These are phyloP conservation scores for Lycodopsis pacificus DNA, from an alignment of 2,797 vertebrate genomes.

Conservation along the genomic window DNA sequence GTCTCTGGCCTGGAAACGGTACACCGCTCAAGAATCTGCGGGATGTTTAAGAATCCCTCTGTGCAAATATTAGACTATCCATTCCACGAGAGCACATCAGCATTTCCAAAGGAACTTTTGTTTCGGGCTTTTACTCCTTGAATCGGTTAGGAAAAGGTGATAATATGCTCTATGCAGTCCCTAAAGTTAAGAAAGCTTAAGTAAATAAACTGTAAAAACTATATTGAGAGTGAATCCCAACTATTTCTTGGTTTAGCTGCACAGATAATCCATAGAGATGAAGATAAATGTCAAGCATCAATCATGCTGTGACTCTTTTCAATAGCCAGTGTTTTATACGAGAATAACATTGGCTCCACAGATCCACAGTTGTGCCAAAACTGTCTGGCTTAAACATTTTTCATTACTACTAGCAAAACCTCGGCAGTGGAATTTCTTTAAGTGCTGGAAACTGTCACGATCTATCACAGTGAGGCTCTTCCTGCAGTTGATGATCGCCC, in stretches of 20 bases:
- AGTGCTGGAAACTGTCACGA: slow-evolving; percentile 25
- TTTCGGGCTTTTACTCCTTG: slow-evolving; percentile 20
- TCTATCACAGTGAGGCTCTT: slow-evolving; percentile 25
- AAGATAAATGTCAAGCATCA: slow-evolving; percentile 67
- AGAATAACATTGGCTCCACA: slow-evolving; percentile 14
- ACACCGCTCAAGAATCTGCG: slow-evolving; percentile 61
- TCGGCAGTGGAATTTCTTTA: slow-evolving; percentile 28
- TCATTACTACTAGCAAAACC: slow-evolving; percentile 32
- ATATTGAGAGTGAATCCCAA: slow-evolving; percentile 26
- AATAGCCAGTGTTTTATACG: slow-evolving; percentile 17
- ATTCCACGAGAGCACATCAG: slow-evolving; percentile 54
- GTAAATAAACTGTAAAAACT: slow-evolving; percentile 15
- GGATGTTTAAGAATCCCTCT: slow-evolving; percentile 72
- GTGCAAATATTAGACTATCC: slow-evolving; percentile 74
- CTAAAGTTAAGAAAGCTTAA: slow-evolving; percentile 12
- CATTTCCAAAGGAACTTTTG: slow-evolving; percentile 58
- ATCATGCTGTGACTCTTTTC: slow-evolving; percentile 50
- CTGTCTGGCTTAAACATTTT: slow-evolving; percentile 34
- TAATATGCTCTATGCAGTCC: slow-evolving; percentile 7
- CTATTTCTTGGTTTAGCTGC: slow-evolving; percentile 37
- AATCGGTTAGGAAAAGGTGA: slow-evolving; percentile 23
- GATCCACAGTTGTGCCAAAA: slow-evolving; percentile 39
- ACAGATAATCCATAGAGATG: slow-evolving; percentile 33
- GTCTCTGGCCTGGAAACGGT: slow-evolving; percentile 62
- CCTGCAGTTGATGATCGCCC: slow-evolving; percentile 12